Evolutionary conservation across 1,140 invertebrate species (phyloP), one percentile per base, ranked within the genome.

Genomic region (Lepidostoma basale): DNA sequence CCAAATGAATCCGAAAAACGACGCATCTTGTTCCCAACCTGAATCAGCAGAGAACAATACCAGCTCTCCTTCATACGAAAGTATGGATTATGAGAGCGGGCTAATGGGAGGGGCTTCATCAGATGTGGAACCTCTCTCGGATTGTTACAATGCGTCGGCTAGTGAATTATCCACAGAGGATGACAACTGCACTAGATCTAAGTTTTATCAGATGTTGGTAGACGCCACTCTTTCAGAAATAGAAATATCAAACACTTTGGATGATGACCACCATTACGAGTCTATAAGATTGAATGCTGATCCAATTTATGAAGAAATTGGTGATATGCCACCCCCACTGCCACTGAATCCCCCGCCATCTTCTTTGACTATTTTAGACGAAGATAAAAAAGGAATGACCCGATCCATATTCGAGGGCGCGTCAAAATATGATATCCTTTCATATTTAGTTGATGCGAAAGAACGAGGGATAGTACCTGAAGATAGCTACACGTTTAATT

Each of bases 281-380:
- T 87, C 90, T 16, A 92, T 93, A 23, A 84, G 89, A 40, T 74
- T 84, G n/a, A 86, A 86, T 72, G 82, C 77, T n/a, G 92, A 95
- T 81, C 92, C 92, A 2, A 95, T 95, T 75, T 95, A 95, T 76
- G 93, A 95, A 81, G 93, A 95, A 81, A 92, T 94, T 54, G 85
- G 86, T 8, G 90, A 92, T 70, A 89, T 90, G 72, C 91, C 91
- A 6, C 91, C 90, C 14, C 90, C 90, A 4, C 75, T 92, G 56
- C 91, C 91, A 1, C 74, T 90, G 0, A 90, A 89, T 72, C 90
- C 90, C 8, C 90, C 91, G 3, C 91, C 89, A 0, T 77, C 83
- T 56, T 82, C 79, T 30, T 75, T 86, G 74, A 26, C 76, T 30
- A 76, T 85, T 0, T 81, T 89, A 69, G 86, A 86, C 40, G 86